phyloP scores from a whole-genome alignment of 2,888 invertebrate genomes.

The Anodontia alba region DNA sequence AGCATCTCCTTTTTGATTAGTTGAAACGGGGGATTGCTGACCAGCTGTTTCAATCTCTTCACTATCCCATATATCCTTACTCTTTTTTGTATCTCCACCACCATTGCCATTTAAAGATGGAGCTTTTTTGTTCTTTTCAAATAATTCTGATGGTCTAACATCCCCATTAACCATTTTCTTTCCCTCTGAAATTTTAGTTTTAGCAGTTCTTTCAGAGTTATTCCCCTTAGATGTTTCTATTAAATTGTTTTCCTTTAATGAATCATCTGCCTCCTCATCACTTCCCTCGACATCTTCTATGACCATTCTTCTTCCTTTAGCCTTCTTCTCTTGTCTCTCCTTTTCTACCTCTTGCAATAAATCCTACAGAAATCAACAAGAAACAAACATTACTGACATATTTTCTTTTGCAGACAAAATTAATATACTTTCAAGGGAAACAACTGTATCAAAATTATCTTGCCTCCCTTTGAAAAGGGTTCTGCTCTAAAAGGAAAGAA shows the following conservation, averaged over 20 bases:
- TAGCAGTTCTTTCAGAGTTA: neutral
- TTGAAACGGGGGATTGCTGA: neutral
- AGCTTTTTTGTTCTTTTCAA: neutral
- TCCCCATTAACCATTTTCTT: slow-evolving; percentile 26
- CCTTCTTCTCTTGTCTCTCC: slow-evolving; percentile 71
- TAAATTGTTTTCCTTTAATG: neutral
- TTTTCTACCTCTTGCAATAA: slow-evolving; percentile 72
- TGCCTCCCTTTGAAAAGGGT: too few relatives aligned
- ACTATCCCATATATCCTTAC: slow-evolving; percentile 55
- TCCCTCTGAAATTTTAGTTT: slow-evolving; percentile 24
- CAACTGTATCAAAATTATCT: too few relatives aligned
- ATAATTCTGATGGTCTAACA: slow-evolving; percentile 16
- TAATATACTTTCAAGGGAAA: too few relatives aligned
- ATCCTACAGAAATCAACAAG: slow-evolving; percentile 61
- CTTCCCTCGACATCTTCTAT: slow-evolving; percentile 81
- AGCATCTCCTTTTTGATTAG: neutral
- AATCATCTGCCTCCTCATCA: slow-evolving; percentile 54
- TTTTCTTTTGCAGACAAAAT: too few relatives aligned
- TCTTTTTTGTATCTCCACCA: slow-evolving; percentile 10
- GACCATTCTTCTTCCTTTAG: slow-evolving; percentile 79
- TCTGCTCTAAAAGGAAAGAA: too few relatives aligned
- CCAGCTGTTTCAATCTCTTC: slow-evolving; percentile 34
- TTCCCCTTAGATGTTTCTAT: neutral
- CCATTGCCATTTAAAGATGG: neutral
- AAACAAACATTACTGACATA: neutral